Evolutionary conservation across 2,888 invertebrate genomes (phyloP).

Genomic region (Plebejus anna): DNA sequence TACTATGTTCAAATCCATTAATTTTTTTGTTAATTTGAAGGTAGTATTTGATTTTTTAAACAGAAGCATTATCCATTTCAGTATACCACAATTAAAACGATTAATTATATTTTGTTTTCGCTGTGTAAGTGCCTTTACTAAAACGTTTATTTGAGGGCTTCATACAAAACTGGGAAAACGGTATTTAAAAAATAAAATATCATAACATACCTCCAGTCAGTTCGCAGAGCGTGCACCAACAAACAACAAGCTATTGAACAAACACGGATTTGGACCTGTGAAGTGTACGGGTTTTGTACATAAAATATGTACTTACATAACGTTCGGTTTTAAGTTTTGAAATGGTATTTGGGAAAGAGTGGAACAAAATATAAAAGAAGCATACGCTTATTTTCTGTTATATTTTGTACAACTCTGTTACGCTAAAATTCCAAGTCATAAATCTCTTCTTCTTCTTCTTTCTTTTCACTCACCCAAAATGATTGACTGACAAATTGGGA

Average conservation of each 20-base stretch:
- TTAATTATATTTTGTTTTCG: not conserved
- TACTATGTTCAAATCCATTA: too few species aligned
- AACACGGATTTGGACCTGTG: conserved; percentile 16
- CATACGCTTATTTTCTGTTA: too few species aligned
- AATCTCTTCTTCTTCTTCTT: too few species aligned
- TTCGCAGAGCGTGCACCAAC: conserved; percentile 6
- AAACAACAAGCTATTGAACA: conserved; percentile 16
- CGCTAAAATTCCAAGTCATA: too few species aligned
- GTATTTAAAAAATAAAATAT: not conserved
- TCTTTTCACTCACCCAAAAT: not conserved
- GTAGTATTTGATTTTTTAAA: too few species aligned
- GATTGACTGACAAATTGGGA: not conserved
- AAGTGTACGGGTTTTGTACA: conserved; percentile 1
- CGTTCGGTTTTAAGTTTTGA: not conserved
- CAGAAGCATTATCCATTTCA: too few species aligned
- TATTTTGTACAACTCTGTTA: too few species aligned
- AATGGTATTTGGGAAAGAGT: not conserved
- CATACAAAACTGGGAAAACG: not conserved
- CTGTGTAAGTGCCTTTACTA: not conserved
- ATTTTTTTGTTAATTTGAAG: too few species aligned
- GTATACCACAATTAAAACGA: too few species aligned
- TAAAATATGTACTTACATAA: not conserved
- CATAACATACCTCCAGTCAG: conserved; percentile 16
- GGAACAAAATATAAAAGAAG: too few species aligned
- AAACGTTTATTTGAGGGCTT: not conserved